Percentiles rank a stretch among this genome's conserved stretches.
Conservation (phyloP, 2,113 vertebrate genomes). For the Chauna torquata region DNA sequence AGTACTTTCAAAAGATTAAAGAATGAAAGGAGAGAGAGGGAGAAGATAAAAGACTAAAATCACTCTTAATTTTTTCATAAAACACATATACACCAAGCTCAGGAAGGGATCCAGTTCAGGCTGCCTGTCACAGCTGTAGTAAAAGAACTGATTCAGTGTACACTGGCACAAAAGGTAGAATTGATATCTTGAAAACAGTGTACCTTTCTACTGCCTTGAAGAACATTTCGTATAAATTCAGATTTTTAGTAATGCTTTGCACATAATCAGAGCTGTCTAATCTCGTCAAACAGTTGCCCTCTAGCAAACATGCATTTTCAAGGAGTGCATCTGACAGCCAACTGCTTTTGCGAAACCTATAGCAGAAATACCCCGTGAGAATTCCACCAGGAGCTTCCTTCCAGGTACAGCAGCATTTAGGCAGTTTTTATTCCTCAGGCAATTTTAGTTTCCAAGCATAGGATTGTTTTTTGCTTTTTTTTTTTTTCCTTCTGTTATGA, state of each 20-base stretch:
- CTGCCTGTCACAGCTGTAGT: background rate
- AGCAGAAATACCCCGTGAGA: background rate
- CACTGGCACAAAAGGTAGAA: background rate
- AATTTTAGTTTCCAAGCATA: background rate
- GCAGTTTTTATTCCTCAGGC: background rate
- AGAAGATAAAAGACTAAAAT: background rate
- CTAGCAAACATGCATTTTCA: background rate
- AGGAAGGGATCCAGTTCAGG: background rate
- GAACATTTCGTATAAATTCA: background rate
- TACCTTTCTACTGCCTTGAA: background rate
- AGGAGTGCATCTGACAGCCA: background rate
- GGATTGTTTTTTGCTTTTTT: background rate
- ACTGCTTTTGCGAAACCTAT: background rate
- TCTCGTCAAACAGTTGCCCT: constrained; percentile 1
- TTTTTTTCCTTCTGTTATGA: background rate
- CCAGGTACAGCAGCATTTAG: background rate
- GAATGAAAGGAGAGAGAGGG: background rate
- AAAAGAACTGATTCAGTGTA: background rate
- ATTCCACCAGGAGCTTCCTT: background rate
- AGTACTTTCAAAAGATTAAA: background rate
- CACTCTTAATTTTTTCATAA: background rate
- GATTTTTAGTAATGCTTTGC: background rate
- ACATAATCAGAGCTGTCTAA: background rate
- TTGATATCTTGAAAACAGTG: background rate
- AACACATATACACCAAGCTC: background rate